Evolutionary conservation across 2,888 invertebrate species (phyloP), one percentile per base, ranked within the genome.

Genomic region (Cremastobaeus sp.): DNA sequence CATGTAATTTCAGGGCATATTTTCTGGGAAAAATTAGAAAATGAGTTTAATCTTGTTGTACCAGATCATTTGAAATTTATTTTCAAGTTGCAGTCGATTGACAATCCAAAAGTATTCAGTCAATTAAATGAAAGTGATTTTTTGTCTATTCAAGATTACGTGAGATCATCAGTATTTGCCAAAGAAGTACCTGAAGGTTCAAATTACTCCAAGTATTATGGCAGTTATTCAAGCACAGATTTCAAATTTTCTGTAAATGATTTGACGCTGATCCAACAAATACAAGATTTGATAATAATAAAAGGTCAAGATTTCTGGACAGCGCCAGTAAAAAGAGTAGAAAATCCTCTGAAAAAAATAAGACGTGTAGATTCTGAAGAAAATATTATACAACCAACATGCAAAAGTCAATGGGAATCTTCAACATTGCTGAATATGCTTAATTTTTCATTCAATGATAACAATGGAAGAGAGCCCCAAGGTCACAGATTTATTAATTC

Each of bases 171-270:
- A 1, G 21, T 43, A 2, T 43, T 21, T 17, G 21, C 20, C 21
- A 43, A 20, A 21, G 11, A 43, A 21, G 21, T 43, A 21, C 43
- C 43, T 6, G 21, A 21, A 21, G 21, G 14, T 21, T n/a, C 43
- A 43, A 21, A 43, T 21, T 12, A 3, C 6, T 21, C n/a, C n/a
- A 4, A 20, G 1, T 43, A 43, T 11, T 43, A 43, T 43, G 43
- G 43, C 20, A 21, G n/a, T 43, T 43, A n/a, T 20, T 1, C 11
- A 1, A 3, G 21, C 11, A 11, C 14, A n/a, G n/a, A 43, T 2
- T 20, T 43, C 6, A 21, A 18, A 21, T 43, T 43, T 20, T 43
- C 43, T 5, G 34, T 3, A n/a, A 11, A 32, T 11, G 34, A 32
- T 32, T n/a, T 5, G 34, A 32, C 5, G 11, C 4, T 32, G 11